Conservation (phyloP, 2,888 invertebrate species). For the Nudaria mundana region DNA sequence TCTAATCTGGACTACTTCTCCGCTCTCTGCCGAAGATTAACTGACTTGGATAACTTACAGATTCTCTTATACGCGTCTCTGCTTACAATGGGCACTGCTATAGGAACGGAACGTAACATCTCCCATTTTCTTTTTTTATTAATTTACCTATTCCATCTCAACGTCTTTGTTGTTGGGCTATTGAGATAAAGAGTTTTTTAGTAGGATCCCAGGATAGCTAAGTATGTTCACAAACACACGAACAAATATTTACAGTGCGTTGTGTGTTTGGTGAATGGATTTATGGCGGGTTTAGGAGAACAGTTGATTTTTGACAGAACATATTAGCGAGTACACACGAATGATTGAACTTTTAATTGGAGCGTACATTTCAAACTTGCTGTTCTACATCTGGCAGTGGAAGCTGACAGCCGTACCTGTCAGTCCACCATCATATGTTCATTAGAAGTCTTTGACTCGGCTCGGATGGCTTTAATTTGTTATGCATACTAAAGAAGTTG, state of each 20-base stretch:
- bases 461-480: no score
- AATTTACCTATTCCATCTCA: constrained; percentile 59
- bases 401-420: not conserved
- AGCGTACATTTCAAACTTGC: constrained; percentile 21
- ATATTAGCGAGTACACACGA: constrained; percentile 57
- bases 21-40: constrained; percentile 37
- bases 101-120: constrained; percentile 57
- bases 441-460: no score
- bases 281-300: constrained; percentile 52
- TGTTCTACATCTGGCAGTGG: not conserved
- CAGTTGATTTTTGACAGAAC: constrained; percentile 45
- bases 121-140: constrained; percentile 59
- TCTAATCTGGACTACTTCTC: constrained; percentile 45
- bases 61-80: constrained; percentile 39
- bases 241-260: constrained; percentile 61
- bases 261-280: constrained; percentile 49
- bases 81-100: constrained; percentile 39
- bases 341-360: constrained; percentile 46
- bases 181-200: constrained; percentile 54
- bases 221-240: constrained; percentile 37
- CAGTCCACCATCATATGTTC: no score
- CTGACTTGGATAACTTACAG: constrained; percentile 44
- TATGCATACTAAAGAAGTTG: no score
- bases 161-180: constrained; percentile 53
- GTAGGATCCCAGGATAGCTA: constrained; percentile 29